Evolutionary conservation across 2,888 invertebrate species (phyloP).

Genomic region (Volucella bombylans): DNA sequence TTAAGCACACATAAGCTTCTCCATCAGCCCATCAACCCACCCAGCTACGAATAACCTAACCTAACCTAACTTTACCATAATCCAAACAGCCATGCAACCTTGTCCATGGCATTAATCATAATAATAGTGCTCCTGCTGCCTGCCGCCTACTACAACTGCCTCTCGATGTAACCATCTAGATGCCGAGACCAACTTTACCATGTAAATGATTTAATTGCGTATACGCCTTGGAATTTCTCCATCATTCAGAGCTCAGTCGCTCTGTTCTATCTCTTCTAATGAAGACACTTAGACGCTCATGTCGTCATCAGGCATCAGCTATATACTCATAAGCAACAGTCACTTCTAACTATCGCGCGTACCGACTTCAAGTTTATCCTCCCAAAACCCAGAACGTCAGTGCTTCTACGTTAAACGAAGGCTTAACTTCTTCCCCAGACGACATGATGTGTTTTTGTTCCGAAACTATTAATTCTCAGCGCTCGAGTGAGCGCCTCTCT

Average conservation of each 20-base stretch:
- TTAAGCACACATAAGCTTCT: conserved; percentile 57
- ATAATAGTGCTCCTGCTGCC: conserved; percentile 54
- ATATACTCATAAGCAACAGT: conserved; percentile 41
- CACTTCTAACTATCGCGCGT: conserved; percentile 34
- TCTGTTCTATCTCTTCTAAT: conserved; percentile 7
- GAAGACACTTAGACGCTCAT: conserved; percentile 54
- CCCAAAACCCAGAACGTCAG: not conserved
- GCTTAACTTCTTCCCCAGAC: conserved; percentile 13
- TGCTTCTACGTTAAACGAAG: conserved; percentile 21
- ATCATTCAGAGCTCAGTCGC: not conserved
- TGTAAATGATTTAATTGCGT: conserved; percentile 64
- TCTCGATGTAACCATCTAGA: conserved; percentile 37
- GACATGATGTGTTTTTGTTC: conserved; percentile 44
- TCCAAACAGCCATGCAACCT: conserved; percentile 29
- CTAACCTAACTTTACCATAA: not conserved
- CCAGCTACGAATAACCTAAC: not conserved
- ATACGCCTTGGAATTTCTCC: conserved; percentile 50
- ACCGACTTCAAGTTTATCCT: conserved; percentile 38
- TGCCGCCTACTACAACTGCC: conserved; percentile 2
- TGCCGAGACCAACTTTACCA: conserved; percentile 43
- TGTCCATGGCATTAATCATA: conserved; percentile 67
- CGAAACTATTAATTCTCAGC: conserved; percentile 50
- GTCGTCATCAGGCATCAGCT: conserved; percentile 42
- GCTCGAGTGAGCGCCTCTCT: conserved; percentile 20
- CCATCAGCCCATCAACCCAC: conserved; percentile 7